Evolutionary conservation across 2,113 vertebrate genomes (phyloP).

Genomic region (Ctenomys sociabilis): DNA sequence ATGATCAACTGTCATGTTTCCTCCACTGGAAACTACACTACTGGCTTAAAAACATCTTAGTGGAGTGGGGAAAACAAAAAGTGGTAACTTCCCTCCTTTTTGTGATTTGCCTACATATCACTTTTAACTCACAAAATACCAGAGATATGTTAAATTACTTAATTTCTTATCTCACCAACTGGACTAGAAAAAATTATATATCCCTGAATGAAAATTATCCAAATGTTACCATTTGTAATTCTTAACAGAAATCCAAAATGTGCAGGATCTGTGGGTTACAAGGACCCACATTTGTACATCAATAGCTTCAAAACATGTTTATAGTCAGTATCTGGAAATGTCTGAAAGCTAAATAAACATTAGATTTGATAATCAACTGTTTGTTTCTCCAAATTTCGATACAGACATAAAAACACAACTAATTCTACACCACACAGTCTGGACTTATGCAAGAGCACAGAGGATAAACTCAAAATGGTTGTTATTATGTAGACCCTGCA

Average conservation of each 20-base stretch:
- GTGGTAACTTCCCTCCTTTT: not conserved
- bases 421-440: not conserved
- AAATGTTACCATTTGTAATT: not conserved
- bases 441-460: not conserved
- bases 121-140: constrained; percentile 51
- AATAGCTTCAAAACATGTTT: constrained; percentile 35
- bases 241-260: constrained; percentile 44
- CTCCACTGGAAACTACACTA: not conserved
- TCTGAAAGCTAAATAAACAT: not conserved
- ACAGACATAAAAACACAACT: not conserved
- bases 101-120: not conserved
- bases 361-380: not conserved
- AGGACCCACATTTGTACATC: not conserved
- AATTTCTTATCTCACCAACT: constrained; percentile 37
- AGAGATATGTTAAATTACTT: constrained; percentile 25
- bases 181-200: not conserved
- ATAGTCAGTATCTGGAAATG: not conserved
- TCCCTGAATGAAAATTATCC: constrained; percentile 22
- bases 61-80: not conserved
- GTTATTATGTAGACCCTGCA: not conserved
- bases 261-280: not conserved
- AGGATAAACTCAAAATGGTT: not conserved
- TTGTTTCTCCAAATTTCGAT: not conserved
- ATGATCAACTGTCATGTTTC: not conserved
- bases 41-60: not conserved